These are phyloP conservation scores for Lycorma delicatula DNA, from an alignment of 1,140 invertebrate genomes.

Conservation along the genomic window DNA sequence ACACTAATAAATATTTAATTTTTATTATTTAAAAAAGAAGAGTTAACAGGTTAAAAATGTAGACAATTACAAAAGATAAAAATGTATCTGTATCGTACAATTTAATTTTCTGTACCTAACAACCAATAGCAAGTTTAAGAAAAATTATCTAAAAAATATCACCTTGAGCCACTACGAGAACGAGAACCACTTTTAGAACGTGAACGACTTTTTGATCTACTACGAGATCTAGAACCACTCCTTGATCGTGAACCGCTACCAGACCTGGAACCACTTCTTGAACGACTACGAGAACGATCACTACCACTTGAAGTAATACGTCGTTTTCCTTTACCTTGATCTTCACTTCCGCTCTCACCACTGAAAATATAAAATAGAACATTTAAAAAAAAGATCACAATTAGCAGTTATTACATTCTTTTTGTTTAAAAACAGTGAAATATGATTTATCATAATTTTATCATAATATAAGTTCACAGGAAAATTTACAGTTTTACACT, in stretches of 20 bases:
- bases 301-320: slow-evolving; percentile 33
- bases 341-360: slow-evolving; percentile 46
- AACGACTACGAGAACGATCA: slow-evolving; percentile 23
- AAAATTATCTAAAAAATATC: too few relatives aligned
- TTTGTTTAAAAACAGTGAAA: background rate
- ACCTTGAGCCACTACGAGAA: background rate
- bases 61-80: too few relatives aligned
- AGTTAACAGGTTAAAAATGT: too few relatives aligned
- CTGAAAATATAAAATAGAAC: slow-evolving; percentile 26
- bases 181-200: slow-evolving; percentile 29
- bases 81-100: too few relatives aligned
- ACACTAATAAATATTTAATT: too few relatives aligned
- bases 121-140: too few relatives aligned
- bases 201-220: slow-evolving; percentile 29
- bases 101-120: too few relatives aligned
- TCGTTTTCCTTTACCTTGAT: slow-evolving; percentile 39
- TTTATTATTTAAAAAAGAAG: too few relatives aligned
- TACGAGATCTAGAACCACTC: slow-evolving; percentile 31
- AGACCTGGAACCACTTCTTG: slow-evolving; percentile 20
- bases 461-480: too few relatives aligned
- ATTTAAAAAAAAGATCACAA: slow-evolving; percentile 11
- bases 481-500: too few relatives aligned
- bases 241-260: slow-evolving; percentile 22
- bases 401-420: too few relatives aligned
- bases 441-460: background rate